These are phyloP conservation scores for Malurus elegans DNA, from an alignment of 2,113 vertebrate species.

Conservation along the genomic window DNA sequence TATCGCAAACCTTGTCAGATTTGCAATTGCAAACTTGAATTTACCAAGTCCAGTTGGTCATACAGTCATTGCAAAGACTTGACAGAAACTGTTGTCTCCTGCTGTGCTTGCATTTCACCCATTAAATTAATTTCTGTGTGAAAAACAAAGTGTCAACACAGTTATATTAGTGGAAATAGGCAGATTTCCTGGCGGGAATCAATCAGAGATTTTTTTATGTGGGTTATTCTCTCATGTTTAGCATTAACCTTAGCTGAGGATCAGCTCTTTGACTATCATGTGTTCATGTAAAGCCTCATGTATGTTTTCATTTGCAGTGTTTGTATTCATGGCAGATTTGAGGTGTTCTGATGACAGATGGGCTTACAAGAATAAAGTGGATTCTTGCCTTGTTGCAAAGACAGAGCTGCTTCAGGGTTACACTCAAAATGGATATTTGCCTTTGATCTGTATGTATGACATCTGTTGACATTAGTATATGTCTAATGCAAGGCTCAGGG, in stretches of 20 bases:
- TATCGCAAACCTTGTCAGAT: not conserved
- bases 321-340: not conserved
- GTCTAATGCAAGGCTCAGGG: not conserved
- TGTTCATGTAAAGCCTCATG: not conserved
- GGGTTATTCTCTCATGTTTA: not conserved
- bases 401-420: constrained; percentile 9
- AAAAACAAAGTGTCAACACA: not conserved
- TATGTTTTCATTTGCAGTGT: not conserved
- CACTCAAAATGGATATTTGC: not conserved
- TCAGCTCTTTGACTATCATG: not conserved
- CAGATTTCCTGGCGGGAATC: not conserved
- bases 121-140: not conserved
- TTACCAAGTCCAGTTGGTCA: not conserved
- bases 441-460: not conserved
- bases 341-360: not conserved
- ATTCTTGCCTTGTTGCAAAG: not conserved
- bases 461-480: not conserved
- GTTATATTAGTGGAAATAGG: not conserved
- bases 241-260: not conserved
- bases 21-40: not conserved
- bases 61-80: not conserved
- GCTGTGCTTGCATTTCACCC: not conserved
- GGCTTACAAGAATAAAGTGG: not conserved
- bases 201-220: not conserved
- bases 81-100: not conserved